phyloP scores from a whole-genome alignment of 2,113 vertebrate species.

The Nycticebus coucang region DNA sequence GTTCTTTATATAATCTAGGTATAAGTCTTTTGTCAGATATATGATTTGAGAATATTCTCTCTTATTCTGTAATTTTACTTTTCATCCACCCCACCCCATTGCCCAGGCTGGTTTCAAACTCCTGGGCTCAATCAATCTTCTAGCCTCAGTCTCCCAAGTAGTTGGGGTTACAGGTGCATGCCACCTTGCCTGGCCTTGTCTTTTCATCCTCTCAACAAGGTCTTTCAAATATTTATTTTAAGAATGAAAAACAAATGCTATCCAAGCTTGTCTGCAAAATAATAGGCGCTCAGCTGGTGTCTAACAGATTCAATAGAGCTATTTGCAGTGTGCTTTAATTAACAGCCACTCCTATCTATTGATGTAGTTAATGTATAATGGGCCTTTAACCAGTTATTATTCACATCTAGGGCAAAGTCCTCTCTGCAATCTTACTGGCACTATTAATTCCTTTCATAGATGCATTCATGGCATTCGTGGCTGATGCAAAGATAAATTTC shows the following conservation, averaged over 20 bases:
- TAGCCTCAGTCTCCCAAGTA: neutral
- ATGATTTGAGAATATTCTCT: neutral
- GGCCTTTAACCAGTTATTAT: neutral
- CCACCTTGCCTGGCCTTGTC: neutral
- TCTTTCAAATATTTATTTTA: slow-evolving; percentile 24
- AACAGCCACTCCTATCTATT: neutral
- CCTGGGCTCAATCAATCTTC: neutral
- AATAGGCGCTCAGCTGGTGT: neutral
- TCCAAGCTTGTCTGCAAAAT: neutral
- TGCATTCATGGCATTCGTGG: neutral
- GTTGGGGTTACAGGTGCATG: neutral
- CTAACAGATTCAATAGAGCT: neutral
- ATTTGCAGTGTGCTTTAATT: neutral
- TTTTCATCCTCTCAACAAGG: neutral
- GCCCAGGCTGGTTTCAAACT: neutral
- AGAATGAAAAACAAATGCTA: neutral
- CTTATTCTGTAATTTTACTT: neutral
- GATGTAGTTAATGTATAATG: neutral
- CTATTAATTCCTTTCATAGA: neutral
- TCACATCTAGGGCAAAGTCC: neutral
- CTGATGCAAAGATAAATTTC: neutral
- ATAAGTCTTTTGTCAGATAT: neutral
- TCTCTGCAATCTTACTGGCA: neutral
- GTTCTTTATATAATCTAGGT: neutral
- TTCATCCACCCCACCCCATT: neutral